Evolutionary conservation across 2,797 vertebrate genomes (phyloP).

Genomic region (Parotocinclus haroldoi): DNA sequence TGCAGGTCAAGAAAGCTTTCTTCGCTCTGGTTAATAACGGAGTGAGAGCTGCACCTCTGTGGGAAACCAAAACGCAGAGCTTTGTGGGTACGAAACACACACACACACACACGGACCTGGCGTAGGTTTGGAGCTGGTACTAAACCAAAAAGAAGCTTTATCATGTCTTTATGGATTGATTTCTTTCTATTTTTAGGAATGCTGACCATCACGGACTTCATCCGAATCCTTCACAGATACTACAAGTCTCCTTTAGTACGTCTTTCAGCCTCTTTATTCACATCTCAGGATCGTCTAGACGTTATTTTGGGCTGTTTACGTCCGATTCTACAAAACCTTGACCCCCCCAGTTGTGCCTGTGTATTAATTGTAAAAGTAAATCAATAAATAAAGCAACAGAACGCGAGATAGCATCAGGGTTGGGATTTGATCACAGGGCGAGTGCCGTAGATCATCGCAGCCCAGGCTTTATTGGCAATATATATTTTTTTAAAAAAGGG

Average conservation of each 20-base stretch:
- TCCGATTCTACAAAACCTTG: neutral
- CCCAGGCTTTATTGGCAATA: no score
- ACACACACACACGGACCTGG: slow-evolving; percentile 2
- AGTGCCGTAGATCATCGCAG: no score
- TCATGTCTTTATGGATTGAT: neutral
- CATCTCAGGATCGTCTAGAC: neutral
- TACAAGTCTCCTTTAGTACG: slow-evolving; percentile 98
- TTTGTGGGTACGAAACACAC: slow-evolving; percentile 85
- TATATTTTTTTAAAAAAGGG: no score
- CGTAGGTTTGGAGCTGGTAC: neutral
- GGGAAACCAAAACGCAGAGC: slow-evolving; percentile 97
- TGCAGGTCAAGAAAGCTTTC: slow-evolving; percentile 96
- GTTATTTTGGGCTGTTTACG: neutral
- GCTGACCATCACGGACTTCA: slow-evolving; percentile 99
- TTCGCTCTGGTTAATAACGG: slow-evolving; percentile 96
- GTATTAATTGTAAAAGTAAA: no score
- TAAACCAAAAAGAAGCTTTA: no score
- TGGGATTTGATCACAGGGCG: no score
- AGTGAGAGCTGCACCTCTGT: slow-evolving; percentile 92
- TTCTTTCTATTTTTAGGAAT: slow-evolving; percentile 76
- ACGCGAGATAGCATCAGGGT: no score
- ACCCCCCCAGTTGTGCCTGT: no score
- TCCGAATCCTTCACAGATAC: slow-evolving; percentile 99
- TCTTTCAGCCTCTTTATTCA: neutral
- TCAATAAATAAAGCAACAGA: no score